Evolutionary conservation across 2,797 vertebrate species (phyloP), one percentile per base, ranked within the genome.

Genomic region (Malurus splendens): DNA sequence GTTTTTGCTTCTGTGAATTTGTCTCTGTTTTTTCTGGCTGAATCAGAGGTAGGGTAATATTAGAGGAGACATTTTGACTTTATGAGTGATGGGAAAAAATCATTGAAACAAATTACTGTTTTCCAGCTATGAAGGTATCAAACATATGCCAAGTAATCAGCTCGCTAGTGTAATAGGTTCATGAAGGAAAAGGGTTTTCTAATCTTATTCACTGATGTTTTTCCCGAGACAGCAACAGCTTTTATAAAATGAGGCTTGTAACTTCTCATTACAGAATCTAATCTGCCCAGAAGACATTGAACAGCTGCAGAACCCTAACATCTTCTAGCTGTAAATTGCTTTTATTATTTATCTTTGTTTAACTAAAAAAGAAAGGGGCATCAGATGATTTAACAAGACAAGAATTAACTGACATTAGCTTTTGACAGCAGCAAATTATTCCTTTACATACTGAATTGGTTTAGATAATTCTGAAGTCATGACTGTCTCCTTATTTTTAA

Each of bases 201-300:
- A 95, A 96, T 97, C 91, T 66, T 95, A 89, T 87, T 97, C 96
- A 80, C 55, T 95, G 93, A 81, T 95, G 95, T 95, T 97, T 97
- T 96, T 96, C 96, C 96, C 95, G 86, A 97, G 97, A 97, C 93
- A 91, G 96, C 93, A 96, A 97, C 96, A 96, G 96, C 96, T 97
- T 97, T 97, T 96, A 94, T 97, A 97, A 97, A 97, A 97, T 96
- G 97, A 97, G 95, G 93, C 92, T 97, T 97, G 96, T 97, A 97
- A 96, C 92, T 97, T 96, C 96, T 97, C 97, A 96, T 97, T 97
- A 97, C 94, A 93, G 96, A 97, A 97, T 96, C 94, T 97, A 96
- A 97, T 97, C 96, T 97, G 89, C 96, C 95, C 95, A 95, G 96
- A 97, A 97, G 96, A 97, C 95, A 96, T 94, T 94, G 94, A 96